phyloP scores from a whole-genome alignment of 2,113 vertebrate species.

The Calidris pugnax region DNA sequence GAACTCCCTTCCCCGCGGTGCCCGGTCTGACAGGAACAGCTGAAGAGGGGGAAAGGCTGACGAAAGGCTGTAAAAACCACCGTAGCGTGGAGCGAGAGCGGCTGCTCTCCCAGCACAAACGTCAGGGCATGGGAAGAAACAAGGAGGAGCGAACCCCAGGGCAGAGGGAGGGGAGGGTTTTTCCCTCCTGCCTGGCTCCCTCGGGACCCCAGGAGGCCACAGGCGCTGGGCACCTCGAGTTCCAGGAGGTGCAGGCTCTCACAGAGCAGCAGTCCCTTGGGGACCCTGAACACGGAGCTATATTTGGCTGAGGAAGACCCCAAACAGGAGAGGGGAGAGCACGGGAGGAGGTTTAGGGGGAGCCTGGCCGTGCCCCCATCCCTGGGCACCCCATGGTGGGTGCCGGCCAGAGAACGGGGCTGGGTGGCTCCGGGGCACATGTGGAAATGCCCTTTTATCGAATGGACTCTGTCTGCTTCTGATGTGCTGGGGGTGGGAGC shows the following conservation, averaged over 20 bases:
- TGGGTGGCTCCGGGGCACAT: fast-evolving
- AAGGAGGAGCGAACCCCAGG: not conserved
- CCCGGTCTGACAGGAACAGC: not conserved
- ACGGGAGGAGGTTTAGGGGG: not conserved
- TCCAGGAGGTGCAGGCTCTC: not conserved
- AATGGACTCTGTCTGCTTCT: not conserved
- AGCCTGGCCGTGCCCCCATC: not conserved
- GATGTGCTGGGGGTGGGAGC: not conserved
- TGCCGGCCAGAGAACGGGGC: not conserved
- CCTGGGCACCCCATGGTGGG: not conserved
- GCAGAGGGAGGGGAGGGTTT: not conserved
- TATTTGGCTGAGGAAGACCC: not conserved
- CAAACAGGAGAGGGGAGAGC: fast-evolving
- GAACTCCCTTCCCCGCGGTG: not conserved
- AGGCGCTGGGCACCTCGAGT: fast-evolving
- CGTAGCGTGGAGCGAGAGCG: not conserved
- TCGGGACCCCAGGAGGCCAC: fast-evolving
- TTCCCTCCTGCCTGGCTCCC: not conserved
- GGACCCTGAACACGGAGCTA: not conserved
- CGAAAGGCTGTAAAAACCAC: not conserved
- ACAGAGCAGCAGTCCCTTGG: not conserved
- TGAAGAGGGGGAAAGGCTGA: not conserved
- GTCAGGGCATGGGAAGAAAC: not conserved
- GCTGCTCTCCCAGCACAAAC: not conserved
- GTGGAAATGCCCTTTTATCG: fast-evolving